Conservation (phyloP, 2,113 vertebrate species). For the Hippolais icterina region DNA sequence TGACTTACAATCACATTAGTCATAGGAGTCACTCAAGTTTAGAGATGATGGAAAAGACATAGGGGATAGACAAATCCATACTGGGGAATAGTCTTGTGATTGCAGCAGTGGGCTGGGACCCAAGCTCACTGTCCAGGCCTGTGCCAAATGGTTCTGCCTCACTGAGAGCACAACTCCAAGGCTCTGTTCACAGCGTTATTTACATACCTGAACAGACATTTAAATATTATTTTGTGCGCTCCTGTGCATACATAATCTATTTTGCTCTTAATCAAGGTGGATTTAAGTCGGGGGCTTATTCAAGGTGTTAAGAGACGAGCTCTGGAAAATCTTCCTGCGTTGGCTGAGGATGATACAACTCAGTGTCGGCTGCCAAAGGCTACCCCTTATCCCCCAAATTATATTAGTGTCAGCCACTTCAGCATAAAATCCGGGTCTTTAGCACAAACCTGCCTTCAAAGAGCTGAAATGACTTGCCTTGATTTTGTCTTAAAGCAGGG, state of each 20-base stretch:
- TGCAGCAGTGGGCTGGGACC: background rate
- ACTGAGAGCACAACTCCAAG: background rate
- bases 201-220: background rate
- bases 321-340: background rate
- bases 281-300: constrained; percentile 25
- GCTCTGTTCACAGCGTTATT: background rate
- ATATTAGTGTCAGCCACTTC: background rate
- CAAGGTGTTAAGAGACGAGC: constrained; percentile 7
- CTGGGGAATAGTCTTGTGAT: background rate
- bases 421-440: constrained; percentile 1
- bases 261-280: constrained; percentile 9
- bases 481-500: background rate
- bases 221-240: background rate
- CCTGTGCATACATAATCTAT: constrained; percentile 1
- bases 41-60: constrained; percentile 64
- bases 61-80: constrained; percentile 52
- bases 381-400: constrained; percentile 28
- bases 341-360: constrained; percentile 24
- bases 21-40: constrained; percentile 70
- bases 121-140: background rate
- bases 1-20: constrained; percentile 70
- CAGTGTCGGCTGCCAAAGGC: constrained; percentile 43
- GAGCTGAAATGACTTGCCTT: background rate
- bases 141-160: background rate
- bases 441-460: constrained; percentile 37